Percentiles rank a stretch among this genome's conserved stretches.
Evolutionary conservation across 2,888 invertebrate genomes (phyloP).

Genomic region (Drosophila buzzatii): DNA sequence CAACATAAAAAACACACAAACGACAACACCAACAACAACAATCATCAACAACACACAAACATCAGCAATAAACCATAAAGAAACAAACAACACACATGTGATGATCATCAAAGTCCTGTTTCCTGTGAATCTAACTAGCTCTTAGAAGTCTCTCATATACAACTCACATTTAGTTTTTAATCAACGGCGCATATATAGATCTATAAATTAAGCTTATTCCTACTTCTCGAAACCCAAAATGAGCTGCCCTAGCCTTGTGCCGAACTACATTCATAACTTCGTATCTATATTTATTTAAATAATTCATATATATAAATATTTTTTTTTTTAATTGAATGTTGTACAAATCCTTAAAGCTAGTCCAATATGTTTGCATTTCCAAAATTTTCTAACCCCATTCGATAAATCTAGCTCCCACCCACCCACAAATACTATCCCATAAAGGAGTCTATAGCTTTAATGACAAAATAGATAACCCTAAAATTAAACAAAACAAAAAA

Average conservation of each 20-base stretch:
- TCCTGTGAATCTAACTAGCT: conserved; percentile 79
- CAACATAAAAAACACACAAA: conserved; percentile 35
- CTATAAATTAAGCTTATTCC: conserved; percentile 36
- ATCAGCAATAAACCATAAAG: conserved; percentile 24
- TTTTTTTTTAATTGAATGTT: conserved; percentile 13
- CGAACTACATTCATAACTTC: conserved; percentile 50
- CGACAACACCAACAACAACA: conserved; percentile 31
- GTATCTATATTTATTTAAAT: conserved; percentile 22
- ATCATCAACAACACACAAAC: conserved; percentile 39
- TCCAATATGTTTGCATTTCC: conserved; percentile 39
- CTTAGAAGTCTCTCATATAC: conserved; percentile 68
- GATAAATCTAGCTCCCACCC: conserved; percentile 22
- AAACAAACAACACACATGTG: conserved; percentile 69
- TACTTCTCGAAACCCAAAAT: conserved; percentile 29
- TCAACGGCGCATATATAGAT: conserved; percentile 41
- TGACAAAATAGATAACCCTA: conserved; percentile 26
- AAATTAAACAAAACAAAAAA: conserved; percentile 1
- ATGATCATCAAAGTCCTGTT: conserved; percentile 80
- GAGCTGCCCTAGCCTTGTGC: conserved; percentile 60
- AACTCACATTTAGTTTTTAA: conserved; percentile 68
- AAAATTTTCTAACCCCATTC: conserved; percentile 23
- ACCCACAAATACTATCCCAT: conserved; percentile 28
- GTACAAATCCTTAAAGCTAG: conserved; percentile 26
- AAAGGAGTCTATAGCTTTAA: conserved; percentile 39
- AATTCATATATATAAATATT: background rate